These are phyloP conservation scores for Rhodophaea formosa DNA, from an alignment of 2,888 invertebrate genomes.

Conservation along the genomic window DNA sequence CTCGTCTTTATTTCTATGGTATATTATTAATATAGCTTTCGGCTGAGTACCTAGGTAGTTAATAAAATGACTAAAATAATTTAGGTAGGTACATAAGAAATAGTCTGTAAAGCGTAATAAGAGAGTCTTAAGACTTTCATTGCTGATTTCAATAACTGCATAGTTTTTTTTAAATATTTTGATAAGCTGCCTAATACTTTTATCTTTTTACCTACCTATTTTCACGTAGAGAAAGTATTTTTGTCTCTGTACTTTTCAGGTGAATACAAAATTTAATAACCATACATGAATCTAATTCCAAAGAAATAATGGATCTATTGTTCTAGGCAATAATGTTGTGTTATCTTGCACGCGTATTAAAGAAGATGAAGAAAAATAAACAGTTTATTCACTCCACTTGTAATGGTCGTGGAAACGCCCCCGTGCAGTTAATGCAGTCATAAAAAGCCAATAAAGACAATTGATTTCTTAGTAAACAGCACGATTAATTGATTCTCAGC, in stretches of 20 bases:
- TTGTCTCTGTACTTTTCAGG: background rate
- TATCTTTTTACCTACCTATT: background rate
- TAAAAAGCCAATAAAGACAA: background rate
- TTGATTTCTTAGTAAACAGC: constrained; percentile 7
- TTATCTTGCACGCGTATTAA: background rate
- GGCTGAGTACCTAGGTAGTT: too few species aligned
- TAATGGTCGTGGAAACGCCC: background rate
- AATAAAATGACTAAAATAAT: too few species aligned
- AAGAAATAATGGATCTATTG: background rate
- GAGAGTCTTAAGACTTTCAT: too few species aligned
- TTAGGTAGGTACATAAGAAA: too few species aligned
- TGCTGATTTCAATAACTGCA: too few species aligned
- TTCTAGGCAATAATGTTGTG: background rate
- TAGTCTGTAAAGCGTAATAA: too few species aligned
- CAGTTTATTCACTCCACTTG: background rate
- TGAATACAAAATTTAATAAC: background rate
- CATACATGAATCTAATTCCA: background rate
- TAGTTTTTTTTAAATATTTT: too few species aligned
- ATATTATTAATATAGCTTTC: too few species aligned
- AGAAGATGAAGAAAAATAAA: background rate
- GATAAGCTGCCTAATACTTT: background rate
- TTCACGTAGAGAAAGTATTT: background rate
- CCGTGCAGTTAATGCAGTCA: background rate
- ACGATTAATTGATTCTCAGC: background rate
- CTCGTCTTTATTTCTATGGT: too few species aligned